Evolutionary conservation across 1,140 invertebrate genomes (phyloP).

Genomic region (Tigriopus japonicus): DNA sequence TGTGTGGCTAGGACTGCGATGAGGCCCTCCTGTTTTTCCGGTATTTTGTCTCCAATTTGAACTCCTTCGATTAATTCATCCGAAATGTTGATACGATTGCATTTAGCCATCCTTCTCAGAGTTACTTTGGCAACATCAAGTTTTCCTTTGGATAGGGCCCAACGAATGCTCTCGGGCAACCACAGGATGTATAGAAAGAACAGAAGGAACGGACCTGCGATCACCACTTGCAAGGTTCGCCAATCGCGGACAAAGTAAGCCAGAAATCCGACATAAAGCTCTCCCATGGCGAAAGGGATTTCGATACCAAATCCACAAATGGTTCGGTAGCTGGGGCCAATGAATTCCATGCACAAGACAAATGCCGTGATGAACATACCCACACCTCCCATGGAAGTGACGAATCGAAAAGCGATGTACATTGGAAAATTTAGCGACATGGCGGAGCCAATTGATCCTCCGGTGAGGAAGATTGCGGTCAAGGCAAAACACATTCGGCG

Average conservation of each 20-base stretch:
- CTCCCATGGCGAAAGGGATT: background rate
- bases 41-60: background rate
- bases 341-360: background rate
- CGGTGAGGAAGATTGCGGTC: background rate
- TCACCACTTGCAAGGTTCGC: background rate
- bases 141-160: conserved; percentile 17
- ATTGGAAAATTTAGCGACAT: background rate
- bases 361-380: background rate
- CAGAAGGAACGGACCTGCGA: conserved; percentile 24
- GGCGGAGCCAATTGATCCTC: background rate
- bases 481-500: background rate
- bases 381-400: background rate
- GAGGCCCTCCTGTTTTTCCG: background rate
- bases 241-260: conserved; percentile 1
- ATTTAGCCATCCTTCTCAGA: conserved; percentile 16
- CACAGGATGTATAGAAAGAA: conserved; percentile 24
- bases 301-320: background rate
- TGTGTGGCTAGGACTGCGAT: background rate
- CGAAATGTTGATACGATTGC: conserved; percentile 15
- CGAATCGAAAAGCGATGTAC: background rate
- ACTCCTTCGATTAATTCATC: background rate
- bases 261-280: background rate
- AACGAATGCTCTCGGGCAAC: conserved; percentile 21
- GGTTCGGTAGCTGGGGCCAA: background rate
- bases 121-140: conserved; percentile 16